Conservation (phyloP, 2,888 invertebrate genomes). For the Ophion ellenae region DNA sequence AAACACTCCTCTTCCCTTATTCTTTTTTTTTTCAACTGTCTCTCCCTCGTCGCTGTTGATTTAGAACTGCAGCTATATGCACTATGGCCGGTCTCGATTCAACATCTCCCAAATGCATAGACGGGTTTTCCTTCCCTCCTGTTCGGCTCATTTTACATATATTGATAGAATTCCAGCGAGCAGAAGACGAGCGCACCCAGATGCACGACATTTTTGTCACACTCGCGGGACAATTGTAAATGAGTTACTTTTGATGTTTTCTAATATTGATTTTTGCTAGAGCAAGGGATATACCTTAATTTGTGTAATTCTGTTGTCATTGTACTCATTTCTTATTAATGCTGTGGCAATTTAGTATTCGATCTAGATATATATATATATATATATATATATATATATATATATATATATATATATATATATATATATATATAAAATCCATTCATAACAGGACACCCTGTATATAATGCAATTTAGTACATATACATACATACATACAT, state of each 20-base stretch:
- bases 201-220: not conserved
- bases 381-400: no score
- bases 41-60: constrained; percentile 40
- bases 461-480: no score
- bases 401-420: no score
- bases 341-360: not conserved
- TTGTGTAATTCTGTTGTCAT: not conserved
- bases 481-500: no score
- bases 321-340: not conserved
- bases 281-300: not conserved
- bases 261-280: not conserved
- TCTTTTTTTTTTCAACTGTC: constrained; percentile 26
- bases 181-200: not conserved
- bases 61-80: constrained; percentile 5
- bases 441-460: no score
- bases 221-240: not conserved
- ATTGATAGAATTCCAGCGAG: not conserved
- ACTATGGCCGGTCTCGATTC: not conserved
- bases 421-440: no score
- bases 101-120: not conserved
- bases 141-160: constrained; percentile 20
- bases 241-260: not conserved
- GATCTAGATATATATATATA: not conserved
- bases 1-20: constrained; percentile 26
- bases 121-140: not conserved